A percentile compares a stretch with the other conserved stretches of the same genome.
phyloP scores from a whole-genome alignment of 2,113 vertebrate species.

The Myotis yumanensis region DNA sequence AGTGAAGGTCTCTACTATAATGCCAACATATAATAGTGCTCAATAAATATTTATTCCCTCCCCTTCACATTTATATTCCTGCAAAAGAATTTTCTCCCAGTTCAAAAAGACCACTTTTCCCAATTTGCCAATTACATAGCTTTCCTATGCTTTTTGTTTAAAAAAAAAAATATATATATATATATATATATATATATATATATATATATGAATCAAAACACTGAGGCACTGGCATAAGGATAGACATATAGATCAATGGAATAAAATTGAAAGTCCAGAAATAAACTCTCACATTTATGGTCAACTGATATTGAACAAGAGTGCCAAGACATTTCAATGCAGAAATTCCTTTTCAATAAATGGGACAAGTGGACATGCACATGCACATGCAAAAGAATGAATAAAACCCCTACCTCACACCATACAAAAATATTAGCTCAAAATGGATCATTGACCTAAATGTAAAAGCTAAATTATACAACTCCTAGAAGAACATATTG shows the following conservation, averaged over 20 bases:
- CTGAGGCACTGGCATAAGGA: neutral
- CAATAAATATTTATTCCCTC: neutral
- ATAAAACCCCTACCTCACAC: neutral
- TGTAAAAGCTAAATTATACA: neutral
- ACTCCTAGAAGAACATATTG: neutral
- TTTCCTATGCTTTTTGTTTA: neutral
- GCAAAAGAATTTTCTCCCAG: neutral
- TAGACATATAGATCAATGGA: neutral
- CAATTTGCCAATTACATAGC: neutral
- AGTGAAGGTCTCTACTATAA: neutral
- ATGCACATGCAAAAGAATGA: neutral
- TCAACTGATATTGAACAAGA: neutral
- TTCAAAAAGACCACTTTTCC: slow-evolving; percentile 20
- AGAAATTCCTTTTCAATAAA: neutral
- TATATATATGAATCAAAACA: neutral
- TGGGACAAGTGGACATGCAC: neutral
- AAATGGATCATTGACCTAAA: neutral
- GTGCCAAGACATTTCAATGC: neutral
- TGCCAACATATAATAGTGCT: neutral
- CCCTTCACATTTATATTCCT: neutral
- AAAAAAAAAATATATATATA: neutral
- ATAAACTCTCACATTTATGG: neutral
- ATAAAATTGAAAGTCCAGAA: neutral
- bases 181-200: neutral
- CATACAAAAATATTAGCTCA: neutral